Evolutionary conservation across 1,140 invertebrate species (phyloP).

Genomic region (Anthonomus grandis): DNA sequence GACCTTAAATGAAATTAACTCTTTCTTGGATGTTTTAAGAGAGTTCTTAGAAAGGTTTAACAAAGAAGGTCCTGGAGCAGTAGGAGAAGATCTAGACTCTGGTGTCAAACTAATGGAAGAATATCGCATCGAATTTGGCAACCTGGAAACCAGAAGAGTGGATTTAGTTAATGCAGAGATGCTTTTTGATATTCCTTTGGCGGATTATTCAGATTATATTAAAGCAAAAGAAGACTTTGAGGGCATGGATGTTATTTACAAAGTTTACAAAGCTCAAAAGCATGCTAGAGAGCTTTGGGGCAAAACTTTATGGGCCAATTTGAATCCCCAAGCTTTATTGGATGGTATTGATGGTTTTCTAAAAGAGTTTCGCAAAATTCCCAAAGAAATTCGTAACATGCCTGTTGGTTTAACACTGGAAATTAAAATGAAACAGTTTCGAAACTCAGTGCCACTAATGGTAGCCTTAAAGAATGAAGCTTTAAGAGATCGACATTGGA

Average conservation of each 20-base stretch:
- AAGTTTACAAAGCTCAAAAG: conserved; percentile 76
- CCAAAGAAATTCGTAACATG: conserved; percentile 55
- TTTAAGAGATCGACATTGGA: conserved; percentile 83
- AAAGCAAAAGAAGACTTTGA: conserved; percentile 70
- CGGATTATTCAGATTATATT: conserved; percentile 74
- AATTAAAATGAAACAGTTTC: conserved; percentile 82
- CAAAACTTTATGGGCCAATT: conserved; percentile 80
- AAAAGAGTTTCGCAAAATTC: conserved; percentile 68
- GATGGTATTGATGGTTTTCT: conserved; percentile 85
- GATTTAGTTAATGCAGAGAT: conserved; percentile 76
- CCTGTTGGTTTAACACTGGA: conserved; percentile 67
- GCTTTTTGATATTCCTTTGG: conserved; percentile 78
- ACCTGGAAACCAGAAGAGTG: conserved; percentile 63
- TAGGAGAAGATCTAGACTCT: conserved; percentile 70
- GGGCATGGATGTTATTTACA: conserved; percentile 69
- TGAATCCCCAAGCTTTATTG: conserved; percentile 77
- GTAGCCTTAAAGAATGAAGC: conserved; percentile 89
- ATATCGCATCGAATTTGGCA: conserved; percentile 64
- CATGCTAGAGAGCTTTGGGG: conserved; percentile 75
- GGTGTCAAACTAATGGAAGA: conserved; percentile 69
- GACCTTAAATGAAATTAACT: conserved; percentile 67
- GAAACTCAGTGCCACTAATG: conserved; percentile 82
- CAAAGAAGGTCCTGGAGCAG: conserved; percentile 70
- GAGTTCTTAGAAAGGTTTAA: conserved; percentile 72
- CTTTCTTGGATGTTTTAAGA: conserved; percentile 63